Evolutionary conservation across 2,888 invertebrate genomes (phyloP).

Genomic region (Microctonus hyperodae): DNA sequence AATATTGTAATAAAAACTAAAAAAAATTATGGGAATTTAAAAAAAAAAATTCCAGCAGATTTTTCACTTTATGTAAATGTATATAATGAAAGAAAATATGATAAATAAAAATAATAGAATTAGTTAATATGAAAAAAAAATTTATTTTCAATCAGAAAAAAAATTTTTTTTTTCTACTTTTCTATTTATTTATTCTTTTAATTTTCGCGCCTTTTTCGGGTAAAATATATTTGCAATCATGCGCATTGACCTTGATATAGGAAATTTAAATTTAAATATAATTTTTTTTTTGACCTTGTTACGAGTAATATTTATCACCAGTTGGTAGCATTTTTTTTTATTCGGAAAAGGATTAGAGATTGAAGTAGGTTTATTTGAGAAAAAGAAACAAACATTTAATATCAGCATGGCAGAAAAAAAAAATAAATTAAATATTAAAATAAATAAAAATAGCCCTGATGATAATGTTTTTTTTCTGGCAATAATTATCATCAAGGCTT

Average conservation of each 20-base stretch:
- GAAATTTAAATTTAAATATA: not conserved
- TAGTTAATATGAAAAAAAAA: too few species aligned
- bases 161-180: not conserved
- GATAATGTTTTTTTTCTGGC: not conserved
- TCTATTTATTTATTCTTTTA: not conserved
- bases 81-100: too few species aligned
- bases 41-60: too few species aligned
- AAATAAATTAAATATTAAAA: too few species aligned
- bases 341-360: not conserved
- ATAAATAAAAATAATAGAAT: too few species aligned
- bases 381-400: not conserved
- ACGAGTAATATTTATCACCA: not conserved
- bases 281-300: constrained; percentile 6
- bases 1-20: too few species aligned
- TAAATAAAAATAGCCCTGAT: not conserved
- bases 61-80: too few species aligned
- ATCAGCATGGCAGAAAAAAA: too few species aligned
- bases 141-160: too few species aligned
- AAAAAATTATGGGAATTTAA: too few species aligned
- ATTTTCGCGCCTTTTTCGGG: too few species aligned
- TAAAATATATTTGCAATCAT: not conserved
- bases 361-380: not conserved
- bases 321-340: not conserved
- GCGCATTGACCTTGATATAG: not conserved
- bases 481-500: not conserved